Conservation (phyloP, 2,888 invertebrate genomes). For the Drosophila acutilabella region DNA sequence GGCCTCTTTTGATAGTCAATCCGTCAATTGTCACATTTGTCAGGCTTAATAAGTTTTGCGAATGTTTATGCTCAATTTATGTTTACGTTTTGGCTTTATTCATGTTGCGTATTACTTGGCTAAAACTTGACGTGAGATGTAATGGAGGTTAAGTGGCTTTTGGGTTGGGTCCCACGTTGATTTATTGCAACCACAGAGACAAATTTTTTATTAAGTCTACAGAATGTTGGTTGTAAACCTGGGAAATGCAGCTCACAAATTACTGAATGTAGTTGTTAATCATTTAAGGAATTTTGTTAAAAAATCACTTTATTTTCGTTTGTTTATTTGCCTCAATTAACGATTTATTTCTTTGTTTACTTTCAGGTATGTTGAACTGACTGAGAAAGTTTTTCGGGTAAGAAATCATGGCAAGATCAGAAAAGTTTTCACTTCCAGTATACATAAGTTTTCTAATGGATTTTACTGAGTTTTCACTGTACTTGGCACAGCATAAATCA, state of each 20-base stretch:
- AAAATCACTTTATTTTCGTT: neutral
- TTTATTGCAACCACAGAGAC: constrained; percentile 28
- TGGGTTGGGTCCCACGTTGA: constrained; percentile 42
- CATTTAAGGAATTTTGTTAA: neutral
- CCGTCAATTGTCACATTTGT: constrained; percentile 77
- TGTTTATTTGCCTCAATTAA: neutral
- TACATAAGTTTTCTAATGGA: neutral
- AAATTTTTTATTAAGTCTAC: constrained; percentile 5
- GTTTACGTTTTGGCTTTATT: constrained; percentile 55
- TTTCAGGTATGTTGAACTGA: constrained; percentile 53
- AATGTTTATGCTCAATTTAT: constrained; percentile 70
- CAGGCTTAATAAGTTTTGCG: constrained; percentile 70
- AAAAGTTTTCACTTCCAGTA: neutral
- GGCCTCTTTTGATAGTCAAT: constrained; percentile 47
- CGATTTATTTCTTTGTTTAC: constrained; percentile 1
- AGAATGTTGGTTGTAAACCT: neutral
- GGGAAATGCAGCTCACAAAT: neutral
- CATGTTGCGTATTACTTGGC: constrained; percentile 15
- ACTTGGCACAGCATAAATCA: constrained; percentile 7
- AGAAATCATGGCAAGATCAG: neutral
- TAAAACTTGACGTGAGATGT: constrained; percentile 32
- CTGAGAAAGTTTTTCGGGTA: constrained; percentile 1
- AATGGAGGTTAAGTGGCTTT: constrained; percentile 56
- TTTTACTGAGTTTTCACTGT: constrained; percentile 1
- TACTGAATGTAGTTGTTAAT: neutral